Base-by-base conservation (phyloP, 1,140 invertebrate species). In the Danaus melanippus region DNA sequence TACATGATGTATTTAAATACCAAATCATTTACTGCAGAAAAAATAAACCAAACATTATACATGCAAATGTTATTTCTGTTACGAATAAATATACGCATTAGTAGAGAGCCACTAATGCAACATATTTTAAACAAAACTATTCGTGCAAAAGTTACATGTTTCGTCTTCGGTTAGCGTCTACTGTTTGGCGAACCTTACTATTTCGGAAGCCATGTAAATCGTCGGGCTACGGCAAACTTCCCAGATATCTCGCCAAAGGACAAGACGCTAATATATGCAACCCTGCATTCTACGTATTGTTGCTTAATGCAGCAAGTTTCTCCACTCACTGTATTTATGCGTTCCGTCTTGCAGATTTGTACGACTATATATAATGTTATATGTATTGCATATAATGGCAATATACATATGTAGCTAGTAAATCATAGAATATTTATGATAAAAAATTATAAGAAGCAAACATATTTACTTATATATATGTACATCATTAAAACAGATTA, bases 181-280 rank as follows among this genome's bases (percentile, higher is more conserved):
- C 60, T 49, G 58, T 65, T 73, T 68, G 67, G 65, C 63, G 57
- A 71, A 56, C 69, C 72, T 69, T 60, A 74, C 69, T 75, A 77
- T 83, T 86, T 83, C 73, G 79, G 79, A 84, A 86, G 80, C 64
- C 78, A 78, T 83, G 81, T 84, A 86, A 86, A 84, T 86, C 78
- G 76, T 74, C 65, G 63, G 66, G 69, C 69, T 66, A 76, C 71
- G 75, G 68, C 69, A 58, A 86, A 85, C 71, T 86, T 84, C 60
- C 66, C 64, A 77, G 82, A 82, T 82, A 79, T 79, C 74, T 78
- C 66, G 75, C 75, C 71, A 80, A 80, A 84, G 82, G 85, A 87
- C 85, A 85, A 83, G 79, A 80, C 79, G 79, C 67, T 85, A 86
- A 86, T 84, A 71, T 84, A 86, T 84, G 79, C 72, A 77, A 76